Evolutionary conservation across 1,140 invertebrate species (phyloP).

Genomic region (Vanessa atalanta): DNA sequence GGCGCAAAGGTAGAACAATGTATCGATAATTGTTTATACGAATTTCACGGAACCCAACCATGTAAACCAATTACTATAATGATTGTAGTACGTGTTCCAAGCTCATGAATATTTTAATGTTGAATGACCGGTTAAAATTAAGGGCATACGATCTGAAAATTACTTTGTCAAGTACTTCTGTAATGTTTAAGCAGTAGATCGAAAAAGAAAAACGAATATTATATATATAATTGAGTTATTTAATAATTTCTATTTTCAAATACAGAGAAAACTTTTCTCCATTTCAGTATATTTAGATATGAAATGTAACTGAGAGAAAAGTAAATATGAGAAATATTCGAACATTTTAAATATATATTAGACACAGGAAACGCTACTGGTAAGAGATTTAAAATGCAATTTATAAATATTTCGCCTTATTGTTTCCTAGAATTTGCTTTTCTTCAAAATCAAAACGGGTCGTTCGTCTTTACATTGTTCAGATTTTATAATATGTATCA

Average conservation of each 20-base stretch:
- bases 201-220: not conserved
- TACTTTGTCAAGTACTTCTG: constrained; percentile 14
- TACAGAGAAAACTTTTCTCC: not conserved
- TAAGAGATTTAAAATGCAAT: not conserved
- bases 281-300: not conserved
- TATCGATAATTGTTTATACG: constrained; percentile 38
- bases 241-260: not conserved
- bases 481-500: not conserved
- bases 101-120: constrained; percentile 49
- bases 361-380: not conserved
- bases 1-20: constrained; percentile 12
- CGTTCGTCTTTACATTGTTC: not conserved
- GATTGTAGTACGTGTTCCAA: constrained; percentile 40
- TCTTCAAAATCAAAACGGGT: not conserved
- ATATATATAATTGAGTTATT: no score
- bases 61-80: constrained; percentile 47
- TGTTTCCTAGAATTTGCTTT: not conserved
- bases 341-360: constrained; percentile 6
- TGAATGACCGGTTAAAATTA: constrained; percentile 26
- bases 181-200: not conserved
- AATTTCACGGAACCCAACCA: constrained; percentile 36
- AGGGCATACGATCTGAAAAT: constrained; percentile 28
- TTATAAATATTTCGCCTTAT: not conserved
- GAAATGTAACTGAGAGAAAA: not conserved
- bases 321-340: not conserved